A percentile compares a stretch with the other conserved stretches of the same genome.
Evolutionary conservation across 2,888 invertebrate species (phyloP).

Genomic region (Amphipoea oculea): DNA sequence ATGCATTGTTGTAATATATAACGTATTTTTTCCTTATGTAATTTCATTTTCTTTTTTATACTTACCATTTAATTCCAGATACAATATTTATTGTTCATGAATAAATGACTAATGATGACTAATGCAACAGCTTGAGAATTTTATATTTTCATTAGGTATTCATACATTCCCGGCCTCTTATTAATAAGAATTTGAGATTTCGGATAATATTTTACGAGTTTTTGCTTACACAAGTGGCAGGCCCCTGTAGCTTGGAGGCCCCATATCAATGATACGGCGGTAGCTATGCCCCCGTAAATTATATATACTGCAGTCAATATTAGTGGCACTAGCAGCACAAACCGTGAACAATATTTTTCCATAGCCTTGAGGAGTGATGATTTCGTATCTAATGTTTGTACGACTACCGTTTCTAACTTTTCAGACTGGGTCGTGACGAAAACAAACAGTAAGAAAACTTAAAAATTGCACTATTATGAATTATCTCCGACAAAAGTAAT

Average conservation of each 20-base stretch:
- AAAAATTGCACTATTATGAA: not conserved
- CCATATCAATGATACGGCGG: too few relatives aligned
- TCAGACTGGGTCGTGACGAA: not conserved
- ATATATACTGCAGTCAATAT: not conserved
- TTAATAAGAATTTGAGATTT: not conserved
- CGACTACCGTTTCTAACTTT: not conserved
- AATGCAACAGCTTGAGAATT: not conserved
- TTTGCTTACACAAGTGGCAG: not conserved
- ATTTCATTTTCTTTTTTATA: too few relatives aligned
- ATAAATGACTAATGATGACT: too few relatives aligned
- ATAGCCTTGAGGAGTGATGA: not conserved
- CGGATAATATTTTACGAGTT: not conserved
- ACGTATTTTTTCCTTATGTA: too few relatives aligned
- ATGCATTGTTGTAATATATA: too few relatives aligned
- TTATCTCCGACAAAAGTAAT: too few relatives aligned
- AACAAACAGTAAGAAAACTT: not conserved
- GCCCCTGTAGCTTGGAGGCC: not conserved
- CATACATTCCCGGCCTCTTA: not conserved
- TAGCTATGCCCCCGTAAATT: not conserved
- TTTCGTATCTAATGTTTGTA: not conserved
- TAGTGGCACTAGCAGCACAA: too few relatives aligned
- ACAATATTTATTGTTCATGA: too few relatives aligned
- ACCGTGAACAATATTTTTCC: too few relatives aligned
- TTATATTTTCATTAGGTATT: not conserved
- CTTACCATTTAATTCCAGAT: too few relatives aligned